Evolutionary conservation across 2,888 invertebrate species (phyloP).

Genomic region (Drosophila pseudotalamancana): DNA sequence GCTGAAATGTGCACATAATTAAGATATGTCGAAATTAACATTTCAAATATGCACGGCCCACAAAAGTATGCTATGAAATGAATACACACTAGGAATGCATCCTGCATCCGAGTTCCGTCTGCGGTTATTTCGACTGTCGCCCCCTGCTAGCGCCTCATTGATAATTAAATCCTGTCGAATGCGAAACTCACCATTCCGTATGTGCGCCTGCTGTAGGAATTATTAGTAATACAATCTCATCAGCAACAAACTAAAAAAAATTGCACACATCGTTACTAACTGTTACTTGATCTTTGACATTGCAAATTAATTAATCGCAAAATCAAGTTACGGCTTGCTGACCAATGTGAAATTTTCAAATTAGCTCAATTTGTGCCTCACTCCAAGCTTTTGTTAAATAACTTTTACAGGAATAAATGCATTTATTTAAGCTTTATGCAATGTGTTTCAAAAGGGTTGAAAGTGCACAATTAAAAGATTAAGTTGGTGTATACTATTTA

Average conservation of each 20-base stretch:
- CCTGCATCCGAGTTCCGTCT: slow-evolving; percentile 1
- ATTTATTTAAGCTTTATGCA: neutral
- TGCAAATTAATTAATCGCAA: slow-evolving; percentile 14
- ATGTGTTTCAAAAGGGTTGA: no score
- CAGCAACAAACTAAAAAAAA: neutral
- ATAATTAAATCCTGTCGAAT: slow-evolving; percentile 51
- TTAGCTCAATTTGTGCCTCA: slow-evolving; percentile 34
- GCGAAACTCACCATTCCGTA: slow-evolving; percentile 4
- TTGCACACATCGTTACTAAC: neutral
- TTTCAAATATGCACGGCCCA: slow-evolving; percentile 39
- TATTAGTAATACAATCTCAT: neutral
- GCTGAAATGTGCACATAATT: slow-evolving; percentile 68
- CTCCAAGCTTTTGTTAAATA: neutral
- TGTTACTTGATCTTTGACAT: slow-evolving; percentile 3
- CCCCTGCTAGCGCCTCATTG: slow-evolving; percentile 11
- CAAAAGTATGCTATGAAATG: slow-evolving; percentile 39
- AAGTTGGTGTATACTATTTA: no score
- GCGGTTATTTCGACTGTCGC: neutral
- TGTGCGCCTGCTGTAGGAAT: neutral
- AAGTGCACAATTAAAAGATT: no score
- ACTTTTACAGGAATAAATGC: neutral
- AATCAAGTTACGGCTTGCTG: slow-evolving; percentile 8
- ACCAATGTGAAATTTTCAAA: slow-evolving; percentile 5
- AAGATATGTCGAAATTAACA: slow-evolving; percentile 46
- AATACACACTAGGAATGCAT: slow-evolving; percentile 2